Percentiles rank a stretch among this genome's conserved stretches.
Evolutionary conservation across 1,140 invertebrate species (phyloP).

Genomic region (Anoplophora glabripennis): DNA sequence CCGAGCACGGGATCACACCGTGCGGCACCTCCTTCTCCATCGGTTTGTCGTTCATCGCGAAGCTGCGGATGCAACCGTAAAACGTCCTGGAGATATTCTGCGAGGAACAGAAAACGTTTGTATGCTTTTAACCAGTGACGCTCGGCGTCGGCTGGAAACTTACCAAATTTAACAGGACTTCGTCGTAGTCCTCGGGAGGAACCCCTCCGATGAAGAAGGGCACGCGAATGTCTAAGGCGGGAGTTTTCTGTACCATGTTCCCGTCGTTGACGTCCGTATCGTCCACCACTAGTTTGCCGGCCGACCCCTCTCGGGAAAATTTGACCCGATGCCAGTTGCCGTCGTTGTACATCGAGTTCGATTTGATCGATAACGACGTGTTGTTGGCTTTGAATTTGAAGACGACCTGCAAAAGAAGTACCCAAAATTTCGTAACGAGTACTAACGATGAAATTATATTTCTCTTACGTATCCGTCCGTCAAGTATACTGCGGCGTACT

Average conservation of each 20-base stretch:
- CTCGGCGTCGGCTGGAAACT: conserved; percentile 1
- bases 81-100: conserved; percentile 61
- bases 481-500: conserved; percentile 81
- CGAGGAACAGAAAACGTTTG: conserved; percentile 14
- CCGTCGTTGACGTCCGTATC: conserved; percentile 53
- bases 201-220: conserved; percentile 80
- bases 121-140: too few relatives aligned
- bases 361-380: conserved; percentile 60
- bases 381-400: conserved; percentile 72
- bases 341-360: conserved; percentile 68
- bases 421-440: too few relatives aligned
- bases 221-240: conserved; percentile 60
- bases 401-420: conserved; percentile 55
- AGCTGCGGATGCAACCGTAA: conserved; percentile 82
- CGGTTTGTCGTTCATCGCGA: conserved; percentile 67
- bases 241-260: conserved; percentile 57
- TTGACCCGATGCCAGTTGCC: conserved; percentile 80
- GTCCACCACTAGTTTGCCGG: conserved; percentile 70
- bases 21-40: conserved; percentile 58
- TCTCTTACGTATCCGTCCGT: conserved; percentile 68
- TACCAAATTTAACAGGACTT: conserved; percentile 46
- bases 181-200: conserved; percentile 31
- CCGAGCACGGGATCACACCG: conserved; percentile 75
- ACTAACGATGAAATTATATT: background rate
- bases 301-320: conserved; percentile 57